Base-by-base conservation (phyloP, 2,888 invertebrate genomes). In the Nomada lathburiana region DNA sequence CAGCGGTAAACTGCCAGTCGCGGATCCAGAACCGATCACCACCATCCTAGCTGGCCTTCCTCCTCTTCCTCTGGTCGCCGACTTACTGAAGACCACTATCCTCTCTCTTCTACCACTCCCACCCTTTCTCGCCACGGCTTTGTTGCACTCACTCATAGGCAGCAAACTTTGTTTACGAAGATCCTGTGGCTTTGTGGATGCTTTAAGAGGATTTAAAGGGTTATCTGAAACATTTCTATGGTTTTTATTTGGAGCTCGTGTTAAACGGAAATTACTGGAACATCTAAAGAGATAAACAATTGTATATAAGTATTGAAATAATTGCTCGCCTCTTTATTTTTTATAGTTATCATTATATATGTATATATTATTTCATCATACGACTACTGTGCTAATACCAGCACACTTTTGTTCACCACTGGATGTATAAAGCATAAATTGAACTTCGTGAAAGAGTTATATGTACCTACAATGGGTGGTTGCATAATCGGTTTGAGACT, bases 1-100 rank as follows among this genome's bases (percentile, higher is more conserved):
- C 82, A 86, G 78, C 85, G 87, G 86, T 87, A 87, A 82, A 86
- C 89, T 89, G 89, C 82, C 84, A 88, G 87, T 90, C 87, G 86
- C 80, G 84, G 89, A 89, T 89, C 89, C 90, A 82, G 86, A 88
- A 80, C 82, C 86, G 88, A 86, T 90, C 87, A 86, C 88, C 86
- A 85, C 87, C 87, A 83, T 86, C 84, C 88, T 84, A 79, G 71
- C 85, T 74, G 83, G 87, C 84, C 87, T 89, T 90, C 89, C 89
- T 89, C 76, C 89, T 90, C 88, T 87, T 85, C 82, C 82, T 80
- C 88, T 80, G 70, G 64, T 72, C 77, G 71, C 76, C 65, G 71
- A 63, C 62, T 67, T 80, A 82, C 87, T 83, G 69, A 79, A 76
- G 69, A 44, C 60, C 53, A 60, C 50, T 29, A 59, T 76, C 85